phyloP scores from a whole-genome alignment of 2,888 invertebrate genomes.

The Cryptophagus acutangulus region DNA sequence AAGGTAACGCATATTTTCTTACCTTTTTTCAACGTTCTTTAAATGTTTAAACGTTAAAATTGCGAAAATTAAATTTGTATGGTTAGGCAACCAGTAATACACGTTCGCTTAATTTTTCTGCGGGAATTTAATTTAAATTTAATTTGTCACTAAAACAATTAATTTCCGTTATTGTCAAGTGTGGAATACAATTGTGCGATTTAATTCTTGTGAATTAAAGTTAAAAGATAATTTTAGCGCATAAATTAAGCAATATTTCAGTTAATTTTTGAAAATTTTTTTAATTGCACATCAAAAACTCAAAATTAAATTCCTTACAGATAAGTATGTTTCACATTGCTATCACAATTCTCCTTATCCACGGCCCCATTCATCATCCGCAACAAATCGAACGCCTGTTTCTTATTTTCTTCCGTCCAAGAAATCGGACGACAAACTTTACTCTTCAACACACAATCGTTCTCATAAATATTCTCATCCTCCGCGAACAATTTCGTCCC shows the following conservation, averaged over 20 bases:
- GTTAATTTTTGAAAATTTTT: too few relatives aligned
- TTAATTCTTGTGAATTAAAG: too few relatives aligned
- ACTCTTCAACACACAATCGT: conserved; percentile 9
- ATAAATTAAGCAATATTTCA: not conserved
- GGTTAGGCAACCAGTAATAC: too few relatives aligned
- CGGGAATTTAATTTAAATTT: too few relatives aligned
- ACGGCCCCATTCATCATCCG: conserved; percentile 38
- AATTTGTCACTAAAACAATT: too few relatives aligned
- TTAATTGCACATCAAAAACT: too few relatives aligned
- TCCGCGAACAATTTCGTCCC: conserved; percentile 17
- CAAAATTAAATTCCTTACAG: conserved; percentile 32
- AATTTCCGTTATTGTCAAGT: too few relatives aligned
- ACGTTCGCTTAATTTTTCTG: too few relatives aligned
- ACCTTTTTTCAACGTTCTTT: not conserved
- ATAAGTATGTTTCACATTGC: conserved; percentile 38
- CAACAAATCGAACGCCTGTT: conserved; percentile 43
- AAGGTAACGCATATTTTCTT: conserved; percentile 5
- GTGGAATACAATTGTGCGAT: conserved; percentile 10
- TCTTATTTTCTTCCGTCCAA: conserved; percentile 44
- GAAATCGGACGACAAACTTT: conserved; percentile 28
- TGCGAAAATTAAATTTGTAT: too few relatives aligned
- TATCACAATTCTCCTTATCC: too few relatives aligned
- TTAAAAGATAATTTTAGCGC: not conserved
- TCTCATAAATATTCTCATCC: conserved; percentile 15
- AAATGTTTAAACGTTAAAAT: conserved; percentile 2